These are phyloP conservation scores for Nicator chloris DNA, from an alignment of 2,113 vertebrate species.

Conservation along the genomic window DNA sequence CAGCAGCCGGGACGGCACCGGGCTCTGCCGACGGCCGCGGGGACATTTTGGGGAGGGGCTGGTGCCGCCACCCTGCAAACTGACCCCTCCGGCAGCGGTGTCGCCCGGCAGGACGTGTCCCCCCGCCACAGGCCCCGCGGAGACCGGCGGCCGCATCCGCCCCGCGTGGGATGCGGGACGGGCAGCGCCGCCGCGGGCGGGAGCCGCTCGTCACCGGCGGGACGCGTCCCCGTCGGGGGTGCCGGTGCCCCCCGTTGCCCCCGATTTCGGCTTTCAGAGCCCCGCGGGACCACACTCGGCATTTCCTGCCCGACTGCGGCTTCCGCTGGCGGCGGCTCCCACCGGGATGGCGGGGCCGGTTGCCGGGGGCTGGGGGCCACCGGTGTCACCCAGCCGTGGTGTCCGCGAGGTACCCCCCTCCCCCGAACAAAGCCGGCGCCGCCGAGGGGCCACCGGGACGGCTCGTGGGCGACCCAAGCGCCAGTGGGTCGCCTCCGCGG, in stretches of 20 bases:
- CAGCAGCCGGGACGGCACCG: background rate
- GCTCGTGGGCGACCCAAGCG: background rate
- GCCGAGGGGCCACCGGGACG: background rate
- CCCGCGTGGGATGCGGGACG: background rate
- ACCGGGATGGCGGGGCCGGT: background rate
- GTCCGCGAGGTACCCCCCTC: background rate
- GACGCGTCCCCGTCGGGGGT: background rate
- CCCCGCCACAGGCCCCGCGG: background rate
- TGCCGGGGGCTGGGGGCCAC: background rate
- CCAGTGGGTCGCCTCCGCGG: background rate
- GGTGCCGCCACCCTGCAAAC: background rate
- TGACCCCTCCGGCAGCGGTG: background rate
- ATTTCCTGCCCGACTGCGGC: conserved; percentile 6
- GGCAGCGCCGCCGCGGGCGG: background rate
- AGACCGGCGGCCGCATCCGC: background rate
- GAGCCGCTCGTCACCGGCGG: background rate
- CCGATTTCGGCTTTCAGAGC: background rate
- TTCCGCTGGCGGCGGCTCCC: background rate
- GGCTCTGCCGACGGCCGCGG: background rate
- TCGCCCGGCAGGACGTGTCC: background rate
- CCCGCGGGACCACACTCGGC: background rate
- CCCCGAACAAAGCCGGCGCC: background rate
- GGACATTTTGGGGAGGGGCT: background rate
- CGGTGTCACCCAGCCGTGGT: background rate
- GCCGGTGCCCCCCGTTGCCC: background rate